phyloP scores from a whole-genome alignment of 2,113 vertebrate species.

The Leptocoma aspasia region DNA sequence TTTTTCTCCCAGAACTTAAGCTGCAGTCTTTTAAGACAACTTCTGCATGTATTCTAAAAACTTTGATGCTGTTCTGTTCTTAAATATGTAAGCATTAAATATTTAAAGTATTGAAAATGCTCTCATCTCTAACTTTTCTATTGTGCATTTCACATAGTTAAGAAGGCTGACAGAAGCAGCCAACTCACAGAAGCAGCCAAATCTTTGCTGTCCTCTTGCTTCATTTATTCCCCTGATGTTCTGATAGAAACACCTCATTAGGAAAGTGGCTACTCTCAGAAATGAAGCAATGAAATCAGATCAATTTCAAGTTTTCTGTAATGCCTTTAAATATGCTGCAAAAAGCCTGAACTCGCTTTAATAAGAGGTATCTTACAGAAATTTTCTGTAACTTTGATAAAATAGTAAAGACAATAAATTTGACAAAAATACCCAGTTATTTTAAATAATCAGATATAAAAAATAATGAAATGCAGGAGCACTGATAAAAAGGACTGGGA shows the following conservation, averaged over 20 bases:
- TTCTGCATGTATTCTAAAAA: neutral
- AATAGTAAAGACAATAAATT: neutral
- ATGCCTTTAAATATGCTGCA: neutral
- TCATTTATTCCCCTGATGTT: neutral
- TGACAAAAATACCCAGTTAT: neutral
- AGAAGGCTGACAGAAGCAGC: neutral
- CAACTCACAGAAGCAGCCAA: neutral
- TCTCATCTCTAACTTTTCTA: neutral
- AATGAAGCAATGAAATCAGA: neutral
- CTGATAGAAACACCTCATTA: neutral
- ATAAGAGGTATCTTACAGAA: neutral
- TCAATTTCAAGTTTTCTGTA: neutral
- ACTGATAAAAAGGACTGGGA: neutral
- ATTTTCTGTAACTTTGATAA: neutral
- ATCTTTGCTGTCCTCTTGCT: neutral
- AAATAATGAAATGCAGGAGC: neutral
- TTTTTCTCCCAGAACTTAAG: neutral
- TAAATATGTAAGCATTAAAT: neutral
- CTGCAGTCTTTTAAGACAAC: neutral
- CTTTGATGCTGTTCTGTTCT: neutral
- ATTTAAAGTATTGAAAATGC: neutral
- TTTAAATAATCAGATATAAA: neutral
- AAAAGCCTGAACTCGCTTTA: neutral
- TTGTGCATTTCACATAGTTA: neutral
- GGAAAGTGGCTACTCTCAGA: neutral